Evolutionary conservation across 2,797 vertebrate genomes (phyloP).

Genomic region (Crax fasciolata): DNA sequence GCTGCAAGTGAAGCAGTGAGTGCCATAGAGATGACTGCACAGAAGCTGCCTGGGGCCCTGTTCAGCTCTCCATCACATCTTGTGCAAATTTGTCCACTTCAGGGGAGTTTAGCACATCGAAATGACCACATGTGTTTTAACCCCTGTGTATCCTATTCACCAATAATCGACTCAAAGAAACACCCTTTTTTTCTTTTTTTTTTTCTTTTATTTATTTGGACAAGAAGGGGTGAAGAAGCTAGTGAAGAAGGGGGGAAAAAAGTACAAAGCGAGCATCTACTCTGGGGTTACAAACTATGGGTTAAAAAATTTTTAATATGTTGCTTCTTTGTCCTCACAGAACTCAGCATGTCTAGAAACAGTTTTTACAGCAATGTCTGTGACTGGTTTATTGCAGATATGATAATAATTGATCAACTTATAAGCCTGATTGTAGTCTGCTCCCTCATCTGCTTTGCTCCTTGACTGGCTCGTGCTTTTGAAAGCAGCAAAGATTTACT

Average conservation of each 20-base stretch:
- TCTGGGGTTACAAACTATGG: neutral
- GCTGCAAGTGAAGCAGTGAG: neutral
- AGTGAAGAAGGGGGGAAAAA: neutral
- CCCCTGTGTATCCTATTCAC: neutral
- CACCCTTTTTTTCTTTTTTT: neutral
- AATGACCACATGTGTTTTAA: neutral
- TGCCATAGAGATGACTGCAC: neutral
- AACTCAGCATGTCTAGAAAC: conserved; percentile 1
- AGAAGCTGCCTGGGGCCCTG: neutral
- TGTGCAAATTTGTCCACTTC: neutral
- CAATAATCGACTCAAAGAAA: neutral
- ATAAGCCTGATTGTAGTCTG: conserved; percentile 35
- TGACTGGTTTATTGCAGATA: conserved; percentile 16
- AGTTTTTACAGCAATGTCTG: conserved; percentile 18
- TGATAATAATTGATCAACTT: conserved; percentile 39
- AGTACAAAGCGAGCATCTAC: neutral
- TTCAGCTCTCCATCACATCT: neutral
- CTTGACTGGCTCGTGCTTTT: neutral
- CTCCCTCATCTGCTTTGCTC: neutral
- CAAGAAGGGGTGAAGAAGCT: neutral
- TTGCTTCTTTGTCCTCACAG: neutral
- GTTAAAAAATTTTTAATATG: conserved; percentile 7
- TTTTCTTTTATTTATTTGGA: neutral
- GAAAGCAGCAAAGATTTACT: neutral
- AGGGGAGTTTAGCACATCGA: neutral